phyloP scores from a whole-genome alignment of 2,113 vertebrate genomes.

The Onychostoma macrolepis region DNA sequence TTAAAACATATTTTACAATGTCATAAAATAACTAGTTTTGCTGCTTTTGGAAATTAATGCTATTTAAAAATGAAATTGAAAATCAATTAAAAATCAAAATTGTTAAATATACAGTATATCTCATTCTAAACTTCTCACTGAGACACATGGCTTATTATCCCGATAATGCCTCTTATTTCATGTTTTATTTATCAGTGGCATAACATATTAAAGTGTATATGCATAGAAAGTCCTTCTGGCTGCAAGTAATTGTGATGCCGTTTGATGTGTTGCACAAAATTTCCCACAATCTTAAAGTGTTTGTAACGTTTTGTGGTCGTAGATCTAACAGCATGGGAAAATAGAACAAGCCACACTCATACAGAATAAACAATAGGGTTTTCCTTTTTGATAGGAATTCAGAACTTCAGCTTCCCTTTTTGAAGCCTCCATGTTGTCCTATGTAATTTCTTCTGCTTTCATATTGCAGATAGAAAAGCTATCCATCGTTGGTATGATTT shows the following conservation, averaged over 20 bases:
- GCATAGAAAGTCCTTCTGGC: constrained; percentile 36
- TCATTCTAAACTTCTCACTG: background rate
- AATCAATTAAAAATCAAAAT: background rate
- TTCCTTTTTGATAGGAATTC: constrained; percentile 23
- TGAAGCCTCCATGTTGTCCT: constrained; percentile 21
- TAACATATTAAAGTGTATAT: constrained; percentile 26
- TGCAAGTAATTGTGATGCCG: constrained; percentile 29
- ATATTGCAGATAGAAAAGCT: constrained; percentile 4
- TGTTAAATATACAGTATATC: background rate
- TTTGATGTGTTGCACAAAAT: constrained; percentile 36
- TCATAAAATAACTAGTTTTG: background rate
- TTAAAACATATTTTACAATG: background rate
- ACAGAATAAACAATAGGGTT: constrained; percentile 29
- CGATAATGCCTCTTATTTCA: background rate
- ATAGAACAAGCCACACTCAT: constrained; percentile 1
- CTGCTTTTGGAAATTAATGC: background rate
- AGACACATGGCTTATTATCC: constrained; percentile 6
- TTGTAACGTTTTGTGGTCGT: constrained; percentile 18
- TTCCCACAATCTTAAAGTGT: constrained; percentile 2
- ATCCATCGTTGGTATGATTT: background rate
- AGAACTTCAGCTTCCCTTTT: background rate
- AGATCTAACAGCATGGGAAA: constrained; percentile 32
- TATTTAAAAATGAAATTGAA: background rate
- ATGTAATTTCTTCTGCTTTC: constrained; percentile 27
- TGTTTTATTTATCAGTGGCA: constrained; percentile 8